Conservation (phyloP, 2,888 invertebrate species). For the Incurvaria masculella region DNA sequence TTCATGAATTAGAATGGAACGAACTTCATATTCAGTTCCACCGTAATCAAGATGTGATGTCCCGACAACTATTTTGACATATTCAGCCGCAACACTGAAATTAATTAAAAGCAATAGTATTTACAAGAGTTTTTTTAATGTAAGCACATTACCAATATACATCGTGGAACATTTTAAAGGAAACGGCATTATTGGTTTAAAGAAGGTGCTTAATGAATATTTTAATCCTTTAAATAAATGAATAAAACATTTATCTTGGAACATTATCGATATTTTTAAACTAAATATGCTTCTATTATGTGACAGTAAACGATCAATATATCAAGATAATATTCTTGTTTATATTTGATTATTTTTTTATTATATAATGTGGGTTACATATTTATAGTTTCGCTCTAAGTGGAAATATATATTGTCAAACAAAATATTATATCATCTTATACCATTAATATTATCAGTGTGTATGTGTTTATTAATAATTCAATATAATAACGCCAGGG, state of each 20-base stretch:
- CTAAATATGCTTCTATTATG: no score
- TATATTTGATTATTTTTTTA: no score
- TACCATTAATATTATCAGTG: no score
- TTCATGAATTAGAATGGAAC: slow-evolving; percentile 25
- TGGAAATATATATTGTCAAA: no score
- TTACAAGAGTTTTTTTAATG: not conserved
- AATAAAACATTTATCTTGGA: no score
- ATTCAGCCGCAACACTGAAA: slow-evolving; percentile 32
- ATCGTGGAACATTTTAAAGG: not conserved
- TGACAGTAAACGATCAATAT: not conserved
- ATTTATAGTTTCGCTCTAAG: no score
- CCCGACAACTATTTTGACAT: slow-evolving; percentile 34
- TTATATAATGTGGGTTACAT: no score
- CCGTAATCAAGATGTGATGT: slow-evolving; percentile 33
- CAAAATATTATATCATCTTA: no score
- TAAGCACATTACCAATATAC: not conserved
- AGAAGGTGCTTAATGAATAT: not conserved
- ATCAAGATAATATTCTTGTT: not conserved
- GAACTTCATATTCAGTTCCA: slow-evolving; percentile 25
- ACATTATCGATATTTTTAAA: no score
- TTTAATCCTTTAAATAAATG: not conserved
- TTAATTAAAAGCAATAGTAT: no score
- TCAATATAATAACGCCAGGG: no score
- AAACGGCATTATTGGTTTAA: slow-evolving; percentile 1
- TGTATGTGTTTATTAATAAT: no score